Evolutionary conservation across 1,140 invertebrate species (phyloP), one percentile per base, ranked within the genome.

Genomic region (Neuroterus valhalla): DNA sequence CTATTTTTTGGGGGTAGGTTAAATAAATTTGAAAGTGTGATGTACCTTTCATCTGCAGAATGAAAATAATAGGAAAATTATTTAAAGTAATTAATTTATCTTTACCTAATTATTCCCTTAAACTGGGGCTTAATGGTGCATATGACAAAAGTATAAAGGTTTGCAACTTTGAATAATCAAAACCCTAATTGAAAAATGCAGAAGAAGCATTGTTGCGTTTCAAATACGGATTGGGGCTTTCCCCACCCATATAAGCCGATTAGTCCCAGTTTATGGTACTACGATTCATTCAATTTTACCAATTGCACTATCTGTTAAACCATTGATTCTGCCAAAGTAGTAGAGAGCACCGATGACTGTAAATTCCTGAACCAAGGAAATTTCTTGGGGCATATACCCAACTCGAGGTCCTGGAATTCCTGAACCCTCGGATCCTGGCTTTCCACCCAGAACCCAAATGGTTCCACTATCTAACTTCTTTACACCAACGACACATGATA

Each of bases 381-480:
- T 94, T 73, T 98, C 96, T 92, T 97, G 89, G 1, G 96, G 96
- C 96, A 97, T 97, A 81, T 96, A 97, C 12, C 95, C 95, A 1
- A 96, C 93, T n/a, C 93, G 87, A 1, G 93, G 92, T 15, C 96
- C 96, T 0, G 96, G 96, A 0, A 97, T 93, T 0, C 94, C 95
- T 71, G 94, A 95, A 0, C 92, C 92, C 50, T 92, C 91, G 11
- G 92, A 91, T 0, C 96, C 95, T 0, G 96, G 96, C 42, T 91
- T 92, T 3, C 94, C 94, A 0, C 96, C 96, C 6, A 97, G 91
- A 0, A 98, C 95, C 87, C 92, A 92, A 10, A 97, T 92, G 6
- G 94, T 92, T 0, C 97, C 97, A 3, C 91, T 92, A 82, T 96
- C 92, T 10, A 97, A 89, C 55, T 91, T 87, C 44, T 94, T 91